Evolutionary conservation across 2,797 vertebrate species (phyloP).

Genomic region (Betta splendens): DNA sequence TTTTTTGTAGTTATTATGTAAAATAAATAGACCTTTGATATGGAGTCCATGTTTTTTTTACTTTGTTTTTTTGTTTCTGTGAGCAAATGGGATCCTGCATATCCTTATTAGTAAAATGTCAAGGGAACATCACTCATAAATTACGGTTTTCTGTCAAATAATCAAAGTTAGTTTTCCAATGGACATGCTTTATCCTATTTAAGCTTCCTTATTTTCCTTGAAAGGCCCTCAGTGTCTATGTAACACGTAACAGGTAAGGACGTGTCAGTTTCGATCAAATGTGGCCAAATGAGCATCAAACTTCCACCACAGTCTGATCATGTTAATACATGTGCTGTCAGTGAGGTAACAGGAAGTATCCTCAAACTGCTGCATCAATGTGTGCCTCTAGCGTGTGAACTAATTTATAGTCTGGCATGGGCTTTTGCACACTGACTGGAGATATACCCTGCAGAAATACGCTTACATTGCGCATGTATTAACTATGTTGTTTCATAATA

Average conservation of each 20-base stretch:
- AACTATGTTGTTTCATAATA: neutral
- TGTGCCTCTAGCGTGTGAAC: constrained; percentile 14
- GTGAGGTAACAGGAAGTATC: neutral
- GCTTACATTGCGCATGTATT: neutral
- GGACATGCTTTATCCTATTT: neutral
- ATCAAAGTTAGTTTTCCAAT: no score
- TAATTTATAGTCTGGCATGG: constrained; percentile 10
- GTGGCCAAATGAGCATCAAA: neutral
- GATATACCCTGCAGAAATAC: constrained; percentile 3
- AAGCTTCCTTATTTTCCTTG: neutral
- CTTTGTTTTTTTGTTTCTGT: no score
- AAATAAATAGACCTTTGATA: neutral
- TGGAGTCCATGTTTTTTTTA: neutral
- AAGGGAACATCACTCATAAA: no score
- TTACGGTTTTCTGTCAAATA: no score
- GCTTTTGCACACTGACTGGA: constrained; percentile 14
- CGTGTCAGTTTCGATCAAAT: constrained; percentile 19
- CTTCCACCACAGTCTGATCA: constrained; percentile 4
- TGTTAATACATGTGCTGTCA: constrained; percentile 32
- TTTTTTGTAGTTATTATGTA: neutral
- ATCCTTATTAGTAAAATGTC: no score
- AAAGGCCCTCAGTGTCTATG: neutral
- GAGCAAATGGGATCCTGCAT: no score
- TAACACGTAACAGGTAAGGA: constrained; percentile 7
- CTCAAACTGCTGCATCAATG: neutral